Base-by-base conservation (phyloP, 64 coral and sea anemone genomes). In the Hydrozoanthus tunicans region DNA sequence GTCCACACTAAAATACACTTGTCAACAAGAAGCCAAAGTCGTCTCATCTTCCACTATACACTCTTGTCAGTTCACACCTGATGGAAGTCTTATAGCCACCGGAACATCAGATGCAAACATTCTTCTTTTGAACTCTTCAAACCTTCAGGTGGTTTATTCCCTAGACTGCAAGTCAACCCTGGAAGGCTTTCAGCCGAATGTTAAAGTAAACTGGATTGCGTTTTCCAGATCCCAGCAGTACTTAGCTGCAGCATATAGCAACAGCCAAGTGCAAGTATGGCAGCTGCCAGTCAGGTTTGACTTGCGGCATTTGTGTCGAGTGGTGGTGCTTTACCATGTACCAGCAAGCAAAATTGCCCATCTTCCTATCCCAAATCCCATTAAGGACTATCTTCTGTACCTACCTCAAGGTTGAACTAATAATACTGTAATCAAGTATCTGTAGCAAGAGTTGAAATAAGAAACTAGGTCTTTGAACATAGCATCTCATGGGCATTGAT, bases 31-130 rank as follows among this genome's bases (percentile, higher is more conserved):
- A 83, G 89, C 78, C 6, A 85, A 92, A 76, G 95, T 96, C 9
- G 86, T 93, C 5, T 83, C 83, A 56, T 85, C 82, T 9, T 56
- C 89, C 52, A 88, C 82, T 54, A 71, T 96, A 15, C 91, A 94
- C 62, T 96, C 92, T 26, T 96, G 95, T 73, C 90, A 88, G 12
- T 96, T 94, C 60, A 91, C 92, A 27, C 92, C 77, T 26, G 95
- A 96, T 92, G 95, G 95, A 58, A 66, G 56, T 59, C 79, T 82
- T 78, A 53, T 96, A 15, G 92, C 95, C 62, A 77, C 92, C 64
- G 95, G 95, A 56, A 96, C 95, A 55, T 96, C 95, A 24, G 90
- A 94, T 80, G 92, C 95, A 3, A 96, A 90, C n/a, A 77, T 96
- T 73, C 62, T 94, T 23, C 77, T 96, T 24, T 64, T 96, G 12